phyloP scores from a whole-genome alignment of 2,888 invertebrate species.

The Tricholauxania praeusta region DNA sequence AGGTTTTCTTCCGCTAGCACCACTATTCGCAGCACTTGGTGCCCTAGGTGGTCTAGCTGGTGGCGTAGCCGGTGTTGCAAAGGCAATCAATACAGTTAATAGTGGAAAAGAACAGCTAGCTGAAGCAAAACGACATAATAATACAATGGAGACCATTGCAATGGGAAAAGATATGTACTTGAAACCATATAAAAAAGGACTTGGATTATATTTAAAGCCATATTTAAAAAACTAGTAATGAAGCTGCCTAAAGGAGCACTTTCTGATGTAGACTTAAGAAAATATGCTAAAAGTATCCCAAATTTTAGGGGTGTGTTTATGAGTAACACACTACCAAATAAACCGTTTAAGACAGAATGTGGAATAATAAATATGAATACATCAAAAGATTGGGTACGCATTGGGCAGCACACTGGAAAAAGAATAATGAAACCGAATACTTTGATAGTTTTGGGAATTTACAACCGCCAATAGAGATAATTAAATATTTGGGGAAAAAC shows the following conservation, averaged over 20 bases:
- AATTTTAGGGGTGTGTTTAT: constrained; percentile 56
- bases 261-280: constrained; percentile 51
- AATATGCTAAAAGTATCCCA: constrained; percentile 27
- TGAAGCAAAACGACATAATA: constrained; percentile 49
- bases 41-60: constrained; percentile 51
- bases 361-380: constrained; percentile 51
- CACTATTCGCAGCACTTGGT: constrained; percentile 55
- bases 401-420: constrained; percentile 61
- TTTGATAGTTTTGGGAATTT: constrained; percentile 64
- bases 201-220: constrained; percentile 37
- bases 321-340: constrained; percentile 39
- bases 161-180: constrained; percentile 54
- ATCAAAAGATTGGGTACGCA: constrained; percentile 54
- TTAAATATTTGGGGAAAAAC: constrained; percentile 49
- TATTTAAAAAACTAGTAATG: constrained; percentile 51
- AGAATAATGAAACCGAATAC: constrained; percentile 53
- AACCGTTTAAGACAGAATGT: constrained; percentile 31
- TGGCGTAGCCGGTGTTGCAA: constrained; percentile 54
- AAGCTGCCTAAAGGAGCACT: constrained; percentile 49
- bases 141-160: too few species aligned
- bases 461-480: constrained; percentile 54
- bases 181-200: constrained; percentile 50
- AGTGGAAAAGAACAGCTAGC: constrained; percentile 52
- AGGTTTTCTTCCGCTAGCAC: constrained; percentile 58
- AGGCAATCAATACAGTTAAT: constrained; percentile 58